Evolutionary conservation across 2,888 invertebrate species (phyloP), one percentile per base, ranked within the genome.

Genomic region (Aporophyla nigra): DNA sequence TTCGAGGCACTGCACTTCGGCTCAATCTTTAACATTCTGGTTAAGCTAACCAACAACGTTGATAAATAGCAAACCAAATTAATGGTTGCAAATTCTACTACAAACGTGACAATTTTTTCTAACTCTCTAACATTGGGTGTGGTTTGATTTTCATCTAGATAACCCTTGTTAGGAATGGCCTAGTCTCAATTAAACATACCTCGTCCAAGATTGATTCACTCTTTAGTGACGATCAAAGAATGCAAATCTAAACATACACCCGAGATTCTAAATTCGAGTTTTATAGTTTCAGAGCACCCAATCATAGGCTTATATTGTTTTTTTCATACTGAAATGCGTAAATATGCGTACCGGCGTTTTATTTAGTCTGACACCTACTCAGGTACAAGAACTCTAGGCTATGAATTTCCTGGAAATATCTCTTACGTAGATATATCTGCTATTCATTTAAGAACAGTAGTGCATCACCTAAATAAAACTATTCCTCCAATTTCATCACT

Each of bases 361-460:
- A 88, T 88, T 88, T 88, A 88, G 88, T 87, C 89, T 88, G 76
- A 80, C 86, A 89, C 86, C 88, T 88, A 87, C 86, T 86, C 83
- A 79, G 76, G 74, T 79, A 78, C 75, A 51, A 78, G 21, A 74
- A 70, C 70, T 69, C 56, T 76, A 75, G 62, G 76, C 74, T 73
- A 67, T 74, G 40, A 81, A 62, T 72, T 85, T 78, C 74, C 62
- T 66, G 58, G 73, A 80, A 86, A 78, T 51, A 72, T 76, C 27
- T 82, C 43, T 80, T 73, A 74, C 74, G 74, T 65, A 61, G 62
- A 73, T 71, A 69, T 66, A n/a, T 68, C 70, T 65, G 66, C 61
- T 63, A 24, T 27, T 82, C n/a, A 71, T 67, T 79, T 65, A 69
- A 63, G 40, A 78, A 74, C 65, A 68, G 24, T 43, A 70, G 56